A percentile compares a stretch with the other conserved stretches of the same genome.
Evolutionary conservation across 2,113 vertebrate species (phyloP).

Genomic region (Willisornis vidua): DNA sequence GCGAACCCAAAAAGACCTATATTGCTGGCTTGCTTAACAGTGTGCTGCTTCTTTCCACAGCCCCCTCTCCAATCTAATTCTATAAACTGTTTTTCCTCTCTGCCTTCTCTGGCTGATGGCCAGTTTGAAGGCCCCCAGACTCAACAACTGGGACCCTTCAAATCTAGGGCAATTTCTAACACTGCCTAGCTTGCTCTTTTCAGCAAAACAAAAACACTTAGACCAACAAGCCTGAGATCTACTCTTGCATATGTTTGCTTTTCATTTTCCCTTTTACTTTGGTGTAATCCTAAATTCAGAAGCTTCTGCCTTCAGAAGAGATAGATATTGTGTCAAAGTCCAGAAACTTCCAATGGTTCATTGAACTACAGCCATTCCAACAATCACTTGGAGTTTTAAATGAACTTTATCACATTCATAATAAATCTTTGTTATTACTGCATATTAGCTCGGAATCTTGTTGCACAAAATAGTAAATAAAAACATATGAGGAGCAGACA

Average conservation of each 20-base stretch:
- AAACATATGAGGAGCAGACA: constrained; percentile 37
- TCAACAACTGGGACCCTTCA: not conserved
- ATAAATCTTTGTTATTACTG: constrained; percentile 6
- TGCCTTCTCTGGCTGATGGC: not conserved
- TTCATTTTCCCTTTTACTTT: not conserved
- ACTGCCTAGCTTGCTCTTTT: not conserved
- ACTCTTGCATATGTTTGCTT: not conserved
- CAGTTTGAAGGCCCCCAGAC: not conserved
- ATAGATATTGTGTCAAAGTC: not conserved
- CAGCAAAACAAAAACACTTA: not conserved
- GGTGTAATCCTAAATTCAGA: not conserved
- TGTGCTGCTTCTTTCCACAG: not conserved
- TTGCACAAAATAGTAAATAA: constrained; percentile 15
- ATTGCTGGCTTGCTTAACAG: not conserved
- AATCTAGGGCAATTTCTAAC: not conserved
- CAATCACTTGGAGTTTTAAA: not conserved
- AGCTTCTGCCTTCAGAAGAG: not conserved
- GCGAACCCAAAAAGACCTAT: not conserved
- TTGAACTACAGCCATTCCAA: not conserved
- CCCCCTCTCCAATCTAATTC: not conserved
- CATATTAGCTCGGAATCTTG: not conserved
- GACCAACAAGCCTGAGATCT: not conserved
- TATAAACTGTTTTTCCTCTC: not conserved
- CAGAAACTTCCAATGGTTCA: not conserved
- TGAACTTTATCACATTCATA: not conserved